Base-by-base conservation (phyloP, 2,113 vertebrate species). In the Brachyhypopomus occidentalis region DNA sequence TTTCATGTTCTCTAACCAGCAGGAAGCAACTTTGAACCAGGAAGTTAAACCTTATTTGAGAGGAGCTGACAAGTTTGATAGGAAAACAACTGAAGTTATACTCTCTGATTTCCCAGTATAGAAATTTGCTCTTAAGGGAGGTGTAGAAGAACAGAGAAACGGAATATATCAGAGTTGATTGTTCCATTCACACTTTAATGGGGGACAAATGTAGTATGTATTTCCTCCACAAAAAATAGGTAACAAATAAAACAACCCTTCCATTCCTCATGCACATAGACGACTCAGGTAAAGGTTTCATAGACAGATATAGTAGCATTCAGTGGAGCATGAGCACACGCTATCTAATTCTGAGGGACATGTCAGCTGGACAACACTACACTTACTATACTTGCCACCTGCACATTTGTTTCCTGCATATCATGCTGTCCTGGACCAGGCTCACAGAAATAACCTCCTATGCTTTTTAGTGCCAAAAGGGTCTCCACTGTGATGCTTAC, bases 401-500 rank as follows among this genome's bases (percentile, higher is more conserved):
- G n/a, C 75, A 56, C 17, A 58, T 52, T 66, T 14, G 25, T 64
- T 62, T 45, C 80, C 23, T 82, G 56, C 79, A 82, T 79, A 75
- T 84, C 70, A 62, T 76, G 45, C 59, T 77, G 27, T 69, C 62
- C 5, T 73, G 41, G 52, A 70, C 25, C 48, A 34, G 63, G 48
- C 73, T 85, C 19, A 30, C 56, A 41, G 48, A 72, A 75, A 69
- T 36, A 58, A 74, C 25, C 6, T 48, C 77, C 83, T 71, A 36
- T 85, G 73, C 77, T 72, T 77, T 45, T 80, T 20, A 4, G 75
- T 85, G 84, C 84, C 84, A 85, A 84, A 52, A 85, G 63, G 55
- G 71, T 81, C 67, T 77, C 52, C 70, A 63, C 72, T 64, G 55
- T 75, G 56, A 77, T 58, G 60, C 30, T 69, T 78, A 73, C 59